Percentiles rank a stretch among this genome's conserved stretches.
phyloP scores from a whole-genome alignment of 2,888 invertebrate species.

The Antheraea yamamai region DNA sequence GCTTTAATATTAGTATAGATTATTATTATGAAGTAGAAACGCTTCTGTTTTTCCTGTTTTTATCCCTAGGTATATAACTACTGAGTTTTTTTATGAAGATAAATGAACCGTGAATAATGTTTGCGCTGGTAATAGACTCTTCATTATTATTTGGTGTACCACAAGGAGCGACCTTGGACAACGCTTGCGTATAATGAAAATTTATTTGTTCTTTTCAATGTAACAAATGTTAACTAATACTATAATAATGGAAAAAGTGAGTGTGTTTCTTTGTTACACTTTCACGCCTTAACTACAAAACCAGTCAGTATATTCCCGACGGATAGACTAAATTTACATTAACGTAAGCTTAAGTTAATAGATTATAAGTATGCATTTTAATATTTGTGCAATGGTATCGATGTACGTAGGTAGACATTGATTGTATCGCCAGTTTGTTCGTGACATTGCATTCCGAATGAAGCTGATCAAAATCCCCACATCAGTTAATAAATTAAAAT shows the following conservation, averaged over 20 bases:
- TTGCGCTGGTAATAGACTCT: slow-evolving; percentile 32
- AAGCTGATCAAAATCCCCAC: slow-evolving; percentile 22
- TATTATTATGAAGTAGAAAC: slow-evolving; percentile 37
- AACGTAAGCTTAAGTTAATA: no score
- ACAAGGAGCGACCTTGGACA: slow-evolving; percentile 39
- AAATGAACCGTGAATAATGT: slow-evolving; percentile 41
- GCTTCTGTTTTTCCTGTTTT: slow-evolving; percentile 34
- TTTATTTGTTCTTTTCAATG: neutral
- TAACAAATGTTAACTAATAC: neutral
- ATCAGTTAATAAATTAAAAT: slow-evolving; percentile 24
- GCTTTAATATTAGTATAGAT: slow-evolving; percentile 17
- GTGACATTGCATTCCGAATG: slow-evolving; percentile 42
- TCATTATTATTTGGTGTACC: slow-evolving; percentile 35
- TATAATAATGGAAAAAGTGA: no score
- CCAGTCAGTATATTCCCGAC: no score
- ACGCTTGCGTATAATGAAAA: slow-evolving; percentile 27
- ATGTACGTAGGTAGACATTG: slow-evolving; percentile 14
- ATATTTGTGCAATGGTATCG: neutral
- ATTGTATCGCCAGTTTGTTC: slow-evolving; percentile 27
- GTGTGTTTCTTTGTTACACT: no score
- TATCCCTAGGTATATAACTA: slow-evolving; percentile 32
- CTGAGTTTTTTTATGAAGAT: slow-evolving; percentile 41
- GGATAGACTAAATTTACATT: no score
- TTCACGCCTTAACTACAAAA: no score
- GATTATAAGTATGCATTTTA: neutral